phyloP scores from a whole-genome alignment of 2,113 vertebrate genomes.

The Eupsittula cactorum region DNA sequence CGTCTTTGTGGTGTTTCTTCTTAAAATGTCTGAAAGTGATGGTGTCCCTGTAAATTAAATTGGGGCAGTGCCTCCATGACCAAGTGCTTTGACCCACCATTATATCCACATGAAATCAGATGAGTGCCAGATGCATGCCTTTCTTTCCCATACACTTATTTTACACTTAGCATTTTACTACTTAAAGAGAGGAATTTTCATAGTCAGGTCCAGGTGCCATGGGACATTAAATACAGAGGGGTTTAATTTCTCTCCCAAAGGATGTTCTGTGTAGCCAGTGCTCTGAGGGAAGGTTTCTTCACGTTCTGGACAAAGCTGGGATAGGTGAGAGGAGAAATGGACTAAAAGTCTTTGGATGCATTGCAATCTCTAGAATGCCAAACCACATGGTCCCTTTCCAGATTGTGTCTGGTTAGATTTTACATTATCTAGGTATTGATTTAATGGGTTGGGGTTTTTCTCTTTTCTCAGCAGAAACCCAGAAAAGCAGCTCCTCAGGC shows the following conservation, averaged over 20 bases:
- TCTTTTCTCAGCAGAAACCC: slow-evolving; percentile 80
- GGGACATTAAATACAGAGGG: background rate
- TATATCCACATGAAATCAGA: background rate
- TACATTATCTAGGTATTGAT: background rate
- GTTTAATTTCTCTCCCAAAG: background rate
- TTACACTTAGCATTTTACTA: background rate
- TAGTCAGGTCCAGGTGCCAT: background rate
- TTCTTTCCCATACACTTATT: background rate
- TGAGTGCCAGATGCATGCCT: background rate
- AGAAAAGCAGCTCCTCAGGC: slow-evolving; percentile 83
- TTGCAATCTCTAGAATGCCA: background rate
- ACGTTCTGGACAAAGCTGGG: background rate
- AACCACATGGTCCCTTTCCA: background rate
- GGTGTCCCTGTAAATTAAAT: background rate
- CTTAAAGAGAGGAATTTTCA: rapidly evolving
- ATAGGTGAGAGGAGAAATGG: background rate
- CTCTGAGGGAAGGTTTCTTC: background rate
- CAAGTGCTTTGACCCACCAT: background rate
- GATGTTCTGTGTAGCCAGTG: background rate
- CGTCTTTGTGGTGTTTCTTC: background rate
- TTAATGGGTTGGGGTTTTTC: background rate
- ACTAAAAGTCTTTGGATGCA: background rate
- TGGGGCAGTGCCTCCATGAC: background rate
- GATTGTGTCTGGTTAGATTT: background rate
- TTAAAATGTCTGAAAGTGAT: background rate